Percentiles rank a stretch among this genome's conserved stretches.
These are phyloP conservation scores for Casuarius casuarius DNA, from an alignment of 2,113 vertebrate genomes.

Conservation along the genomic window DNA sequence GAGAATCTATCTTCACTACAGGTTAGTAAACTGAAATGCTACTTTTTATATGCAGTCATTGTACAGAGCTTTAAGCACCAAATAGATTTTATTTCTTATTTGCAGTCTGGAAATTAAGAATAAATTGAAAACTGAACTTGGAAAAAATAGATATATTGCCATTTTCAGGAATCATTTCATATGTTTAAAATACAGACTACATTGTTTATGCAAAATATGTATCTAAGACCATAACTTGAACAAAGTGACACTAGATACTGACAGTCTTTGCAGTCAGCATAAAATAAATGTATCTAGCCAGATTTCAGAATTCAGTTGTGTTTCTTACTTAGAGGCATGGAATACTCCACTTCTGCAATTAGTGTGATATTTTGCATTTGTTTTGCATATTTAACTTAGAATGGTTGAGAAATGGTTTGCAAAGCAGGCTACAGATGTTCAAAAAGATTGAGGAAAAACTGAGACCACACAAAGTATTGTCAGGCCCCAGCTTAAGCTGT, in stretches of 20 bases:
- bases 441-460: neutral
- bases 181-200: neutral
- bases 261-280: neutral
- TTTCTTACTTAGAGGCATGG: neutral
- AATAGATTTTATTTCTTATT: neutral
- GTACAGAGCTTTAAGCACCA: neutral
- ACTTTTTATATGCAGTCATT: neutral
- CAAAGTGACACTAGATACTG: neutral
- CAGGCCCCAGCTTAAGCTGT: neutral
- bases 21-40: neutral
- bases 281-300: neutral
- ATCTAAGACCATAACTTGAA: neutral
- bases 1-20: neutral
- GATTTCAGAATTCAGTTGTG: neutral
- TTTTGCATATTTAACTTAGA: slow-evolving; percentile 23
- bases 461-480: neutral
- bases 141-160: neutral
- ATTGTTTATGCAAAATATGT: neutral
- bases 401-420: neutral
- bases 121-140: neutral
- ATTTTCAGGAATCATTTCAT: neutral
- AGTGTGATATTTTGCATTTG: neutral
- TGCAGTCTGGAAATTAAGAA: neutral
- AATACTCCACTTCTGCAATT: neutral
- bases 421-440: neutral